phyloP scores from a whole-genome alignment of 2,888 invertebrate species.

The Polyommatus icarus region DNA sequence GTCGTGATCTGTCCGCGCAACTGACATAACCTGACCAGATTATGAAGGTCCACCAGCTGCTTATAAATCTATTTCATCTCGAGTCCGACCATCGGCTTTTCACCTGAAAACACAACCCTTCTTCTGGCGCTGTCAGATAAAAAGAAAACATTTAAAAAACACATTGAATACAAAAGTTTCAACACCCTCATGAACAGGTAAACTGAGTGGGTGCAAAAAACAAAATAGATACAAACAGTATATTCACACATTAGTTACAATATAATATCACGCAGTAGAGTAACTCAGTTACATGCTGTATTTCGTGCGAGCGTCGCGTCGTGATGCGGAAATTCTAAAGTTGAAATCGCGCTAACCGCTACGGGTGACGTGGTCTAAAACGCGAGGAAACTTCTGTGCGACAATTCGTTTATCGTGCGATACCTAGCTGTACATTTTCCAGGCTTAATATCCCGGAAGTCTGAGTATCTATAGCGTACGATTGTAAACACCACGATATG shows the following conservation, averaged over 20 bases:
- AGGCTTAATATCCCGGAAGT: too few relatives aligned
- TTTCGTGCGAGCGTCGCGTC: neutral
- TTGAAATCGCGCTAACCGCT: neutral
- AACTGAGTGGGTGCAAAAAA: slow-evolving; percentile 19
- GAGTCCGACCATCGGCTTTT: neutral
- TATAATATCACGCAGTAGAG: neutral
- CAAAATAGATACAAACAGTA: slow-evolving; percentile 13
- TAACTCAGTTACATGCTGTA: neutral
- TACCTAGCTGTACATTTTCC: too few relatives aligned
- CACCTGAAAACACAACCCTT: neutral
- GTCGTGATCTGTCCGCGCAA: too few relatives aligned
- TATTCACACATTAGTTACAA: slow-evolving; percentile 26
- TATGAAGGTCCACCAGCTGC: too few relatives aligned
- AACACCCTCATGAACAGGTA: neutral
- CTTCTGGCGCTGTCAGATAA: neutral
- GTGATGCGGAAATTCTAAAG: neutral
- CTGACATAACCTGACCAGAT: too few relatives aligned
- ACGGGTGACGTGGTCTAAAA: neutral
- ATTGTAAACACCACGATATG: too few relatives aligned
- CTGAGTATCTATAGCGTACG: too few relatives aligned
- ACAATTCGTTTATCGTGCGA: too few relatives aligned
- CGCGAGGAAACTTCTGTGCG: too few relatives aligned
- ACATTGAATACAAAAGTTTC: neutral
- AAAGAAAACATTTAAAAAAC: neutral
- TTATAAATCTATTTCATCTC: too few relatives aligned